Base-by-base conservation (phyloP, 2,797 vertebrate genomes). In the Eulemur mongoz region DNA sequence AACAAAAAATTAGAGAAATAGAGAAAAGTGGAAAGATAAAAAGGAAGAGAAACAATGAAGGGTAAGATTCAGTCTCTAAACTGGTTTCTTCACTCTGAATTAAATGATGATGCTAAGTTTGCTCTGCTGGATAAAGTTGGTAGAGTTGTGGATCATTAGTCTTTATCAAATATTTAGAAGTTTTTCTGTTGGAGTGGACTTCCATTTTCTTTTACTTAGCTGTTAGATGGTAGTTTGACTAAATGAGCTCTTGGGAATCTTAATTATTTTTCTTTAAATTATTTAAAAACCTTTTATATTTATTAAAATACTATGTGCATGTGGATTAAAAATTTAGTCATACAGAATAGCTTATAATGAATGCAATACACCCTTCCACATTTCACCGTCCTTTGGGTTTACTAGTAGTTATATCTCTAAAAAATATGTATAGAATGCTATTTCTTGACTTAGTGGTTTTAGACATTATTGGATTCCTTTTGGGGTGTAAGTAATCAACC, bases 401-500 rank as follows among this genome's bases (percentile, higher is more conserved):
- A 2, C 59, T 63, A 25, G 35, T 12, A 10, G 65, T 48, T 91
- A 73, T 57, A 14, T 87, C 40, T 15, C 50, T 72, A 38, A 69
- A 63, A 70, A 79, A 43, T 65, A 6, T 43, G 38, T 61, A 43
- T 43, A 52, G n/a, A 89, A 54, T 22, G 40, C 35, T 25, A 1
- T 89, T 92, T 96, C 52, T 93, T 92, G 32, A 63, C 79, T 52
- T 30, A 65, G 0, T 27, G 20, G 22, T 76, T 95, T 94, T 23
- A 81, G 65, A 54, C 32, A 81, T 69, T 94, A 63, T 13, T 50
- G 23, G 72, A 32, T 86, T 72, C 22, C 40, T 88, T 70, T 38
- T 45, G 32, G 57, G 23, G 20, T n/a, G 1, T 83, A 79, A 67
- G 5, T 15, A 76, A 48, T 45, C 79, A 80, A 4, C 17, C 45